These are phyloP conservation scores for Aurelia coerulea DNA, from an alignment of 30 jellyfish, hydroid and myxozoan species.

Conservation along the genomic window DNA sequence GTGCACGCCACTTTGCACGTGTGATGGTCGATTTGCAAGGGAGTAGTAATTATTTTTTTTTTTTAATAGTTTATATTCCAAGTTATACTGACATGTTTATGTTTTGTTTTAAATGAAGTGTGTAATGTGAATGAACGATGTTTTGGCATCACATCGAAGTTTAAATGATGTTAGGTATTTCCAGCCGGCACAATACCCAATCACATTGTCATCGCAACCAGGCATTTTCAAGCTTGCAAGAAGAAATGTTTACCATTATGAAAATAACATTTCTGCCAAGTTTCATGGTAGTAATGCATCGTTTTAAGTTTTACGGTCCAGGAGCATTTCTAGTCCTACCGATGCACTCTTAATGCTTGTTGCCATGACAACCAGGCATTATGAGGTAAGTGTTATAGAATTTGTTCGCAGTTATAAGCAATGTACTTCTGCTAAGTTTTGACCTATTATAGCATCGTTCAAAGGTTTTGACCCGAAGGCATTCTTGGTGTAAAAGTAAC, in stretches of 20 bases:
- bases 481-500: neutral
- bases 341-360: conserved; percentile 23
- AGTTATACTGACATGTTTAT: neutral
- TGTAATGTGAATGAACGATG: neutral
- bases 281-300: conserved; percentile 14
- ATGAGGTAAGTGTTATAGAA: neutral
- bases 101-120: neutral
- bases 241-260: conserved; percentile 8
- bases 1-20: conserved; percentile 6
- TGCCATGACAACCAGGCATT: conserved; percentile 20
- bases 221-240: conserved; percentile 13
- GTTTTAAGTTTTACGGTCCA: neutral
- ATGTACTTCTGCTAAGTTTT: conserved; percentile 1
- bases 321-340: conserved; percentile 23
- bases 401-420: conserved; percentile 2
- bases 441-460: neutral
- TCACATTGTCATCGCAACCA: conserved; percentile 5
- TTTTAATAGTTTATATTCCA: neutral
- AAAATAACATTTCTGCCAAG: conserved; percentile 5
- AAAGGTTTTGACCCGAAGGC: neutral
- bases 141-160: neutral
- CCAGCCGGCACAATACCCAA: neutral
- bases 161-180: neutral
- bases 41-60: conserved; percentile 2
- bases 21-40: conserved; percentile 26